Evolutionary conservation across 2,888 invertebrate genomes (phyloP), one percentile per base, ranked within the genome.

Genomic region (Brenthis hecate): DNA sequence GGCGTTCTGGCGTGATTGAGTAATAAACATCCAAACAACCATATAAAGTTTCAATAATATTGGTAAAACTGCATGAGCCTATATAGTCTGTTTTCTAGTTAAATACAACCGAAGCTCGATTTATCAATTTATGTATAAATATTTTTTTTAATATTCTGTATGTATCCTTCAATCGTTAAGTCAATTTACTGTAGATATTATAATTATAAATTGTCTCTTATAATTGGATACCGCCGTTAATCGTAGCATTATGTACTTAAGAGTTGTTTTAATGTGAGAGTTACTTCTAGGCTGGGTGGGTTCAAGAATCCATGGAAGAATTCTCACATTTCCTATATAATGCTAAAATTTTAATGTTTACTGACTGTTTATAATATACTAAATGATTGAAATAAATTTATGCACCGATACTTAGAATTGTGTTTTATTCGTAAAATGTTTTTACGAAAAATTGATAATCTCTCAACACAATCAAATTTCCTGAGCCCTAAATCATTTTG

Each of bases 231-330:
- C 54, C 62, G 62, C 64, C 64, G 64, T 48, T 32, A n/a, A 16
- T 28, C 14, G 13, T 54, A 43, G n/a, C 14, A 47, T 47, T 48
- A 19, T 23, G n/a, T 51, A 8, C 8, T 57, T 53, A 53, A 32
- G 55, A 50, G 19, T 50, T 65, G 65, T 71, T 65, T 51, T 64
- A 76, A 81, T 82, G 85, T 82, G 81, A 80, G 82, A 79, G 69
- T 83, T 80, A 83, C 86, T 87, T 85, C 83, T 65, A 80, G 91
- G 91, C 91, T 91, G 92, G 88, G 86, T 85, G 88, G 87, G 78
- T 87, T 87, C 60, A 66, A 72, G 77, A 80, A 85, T 86, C 84
- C 85, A 85, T 77, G 82, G 82, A 84, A 85, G 86, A 78, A 75
- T 79, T 83, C 84, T 85, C 84, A 83, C 82, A 81, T 81, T 72